These are phyloP conservation scores for Exephanes ischioxanthus DNA, from an alignment of 2,888 invertebrate species.

Conservation along the genomic window DNA sequence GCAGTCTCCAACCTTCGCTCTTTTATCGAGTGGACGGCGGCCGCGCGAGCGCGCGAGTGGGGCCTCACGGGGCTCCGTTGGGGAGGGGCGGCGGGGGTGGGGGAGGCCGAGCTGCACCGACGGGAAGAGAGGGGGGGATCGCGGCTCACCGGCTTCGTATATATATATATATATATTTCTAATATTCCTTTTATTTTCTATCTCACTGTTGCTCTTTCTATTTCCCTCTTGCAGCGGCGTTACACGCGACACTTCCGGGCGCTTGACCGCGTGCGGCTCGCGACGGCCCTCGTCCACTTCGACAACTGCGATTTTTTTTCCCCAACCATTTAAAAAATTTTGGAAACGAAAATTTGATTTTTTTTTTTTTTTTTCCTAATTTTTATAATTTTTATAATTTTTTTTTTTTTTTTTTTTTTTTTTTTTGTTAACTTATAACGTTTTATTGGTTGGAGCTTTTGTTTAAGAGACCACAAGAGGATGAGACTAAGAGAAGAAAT, in stretches of 20 bases:
- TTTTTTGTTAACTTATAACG: neutral
- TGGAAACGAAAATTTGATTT: neutral
- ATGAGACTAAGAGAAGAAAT: slow-evolving; percentile 10
- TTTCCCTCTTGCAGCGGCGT: slow-evolving; percentile 5
- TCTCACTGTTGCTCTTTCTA: slow-evolving; percentile 41
- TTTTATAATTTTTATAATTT: neutral
- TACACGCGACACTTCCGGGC: slow-evolving; percentile 61
- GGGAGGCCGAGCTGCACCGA: slow-evolving; percentile 40
- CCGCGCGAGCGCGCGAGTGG: slow-evolving; percentile 56
- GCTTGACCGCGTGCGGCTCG: slow-evolving; percentile 12
- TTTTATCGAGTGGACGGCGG: slow-evolving; percentile 64
- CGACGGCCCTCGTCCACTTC: slow-evolving; percentile 18
- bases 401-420: slow-evolving; percentile 7
- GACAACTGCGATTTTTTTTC: neutral
- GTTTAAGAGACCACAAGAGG: slow-evolving; percentile 25
- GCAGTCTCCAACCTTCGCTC: slow-evolving; percentile 65
- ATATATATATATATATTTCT: neutral
- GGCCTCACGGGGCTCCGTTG: slow-evolving; percentile 45
- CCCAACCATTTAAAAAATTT: neutral
- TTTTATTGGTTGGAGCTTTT: neutral
- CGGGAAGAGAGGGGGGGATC: slow-evolving; percentile 21
- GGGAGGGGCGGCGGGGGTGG: slow-evolving; percentile 50
- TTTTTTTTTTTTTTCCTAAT: neutral
- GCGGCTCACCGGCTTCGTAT: slow-evolving; percentile 22
- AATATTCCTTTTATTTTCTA: slow-evolving; percentile 35